These are phyloP conservation scores for Dryas iulia DNA, from an alignment of 1,140 invertebrate genomes.

Conservation along the genomic window DNA sequence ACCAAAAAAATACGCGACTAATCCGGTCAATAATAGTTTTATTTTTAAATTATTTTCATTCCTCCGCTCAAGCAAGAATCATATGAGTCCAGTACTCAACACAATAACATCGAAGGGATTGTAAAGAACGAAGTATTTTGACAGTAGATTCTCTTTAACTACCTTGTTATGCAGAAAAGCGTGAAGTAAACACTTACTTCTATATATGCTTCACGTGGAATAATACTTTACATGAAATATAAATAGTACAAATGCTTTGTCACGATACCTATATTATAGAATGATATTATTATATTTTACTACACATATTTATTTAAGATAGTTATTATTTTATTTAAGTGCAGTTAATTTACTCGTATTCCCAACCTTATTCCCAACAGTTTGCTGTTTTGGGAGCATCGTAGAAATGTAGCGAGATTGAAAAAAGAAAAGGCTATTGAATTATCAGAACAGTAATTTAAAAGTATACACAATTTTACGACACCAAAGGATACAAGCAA, in stretches of 20 bases:
- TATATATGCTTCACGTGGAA: not conserved
- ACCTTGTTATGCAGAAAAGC: no score
- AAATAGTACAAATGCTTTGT: not conserved
- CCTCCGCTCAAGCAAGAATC: no score
- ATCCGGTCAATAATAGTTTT: no score
- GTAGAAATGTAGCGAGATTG: conserved; percentile 29
- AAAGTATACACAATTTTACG: conserved; percentile 4
- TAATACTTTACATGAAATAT: not conserved
- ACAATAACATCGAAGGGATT: no score
- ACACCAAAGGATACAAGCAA: conserved; percentile 11
- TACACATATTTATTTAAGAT: conserved; percentile 7
- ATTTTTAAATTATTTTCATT: no score
- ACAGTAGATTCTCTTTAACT: no score
- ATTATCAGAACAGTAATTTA: conserved; percentile 16
- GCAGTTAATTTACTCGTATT: not conserved
- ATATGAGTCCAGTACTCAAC: no score
- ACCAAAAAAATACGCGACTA: no score
- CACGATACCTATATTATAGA: not conserved
- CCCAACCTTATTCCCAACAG: conserved; percentile 26
- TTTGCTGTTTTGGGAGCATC: conserved; percentile 50
- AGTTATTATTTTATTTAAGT: not conserved
- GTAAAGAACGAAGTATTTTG: no score
- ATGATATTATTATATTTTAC: conserved; percentile 1
- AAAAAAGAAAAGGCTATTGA: conserved; percentile 23
- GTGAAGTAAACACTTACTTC: not conserved